Percentiles rank a stretch among this genome's conserved stretches.
These are phyloP conservation scores for Lasioglossum leucozonium DNA, from an alignment of 2,888 invertebrate species.

Conservation along the genomic window DNA sequence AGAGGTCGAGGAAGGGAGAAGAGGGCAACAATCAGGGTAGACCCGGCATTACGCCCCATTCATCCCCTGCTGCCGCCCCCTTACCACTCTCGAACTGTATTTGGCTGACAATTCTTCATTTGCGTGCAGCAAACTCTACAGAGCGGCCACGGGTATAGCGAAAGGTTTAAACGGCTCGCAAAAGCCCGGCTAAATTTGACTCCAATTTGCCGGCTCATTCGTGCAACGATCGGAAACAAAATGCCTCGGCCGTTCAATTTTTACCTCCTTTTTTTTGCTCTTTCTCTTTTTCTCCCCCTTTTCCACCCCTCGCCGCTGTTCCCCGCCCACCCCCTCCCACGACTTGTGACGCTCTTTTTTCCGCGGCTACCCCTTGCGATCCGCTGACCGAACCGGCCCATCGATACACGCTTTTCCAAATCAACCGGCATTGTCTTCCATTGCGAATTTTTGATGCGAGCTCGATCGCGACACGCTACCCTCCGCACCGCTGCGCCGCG, in stretches of 20 bases:
- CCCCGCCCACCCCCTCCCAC: too few relatives aligned
- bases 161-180: conserved; percentile 71
- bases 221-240: conserved; percentile 65
- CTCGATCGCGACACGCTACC: conserved; percentile 8
- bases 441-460: conserved; percentile 49
- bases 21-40: conserved; percentile 83
- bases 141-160: conserved; percentile 69
- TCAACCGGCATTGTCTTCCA: conserved; percentile 55
- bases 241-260: conserved; percentile 39
- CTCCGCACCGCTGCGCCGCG: not conserved
- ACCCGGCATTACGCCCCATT: conserved; percentile 84
- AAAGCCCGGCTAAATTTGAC: conserved; percentile 61
- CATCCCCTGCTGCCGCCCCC: conserved; percentile 76
- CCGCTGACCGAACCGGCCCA: conserved; percentile 51
- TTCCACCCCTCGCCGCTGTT: not conserved
- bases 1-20: conserved; percentile 75
- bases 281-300: not conserved
- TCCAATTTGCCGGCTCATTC: conserved; percentile 65
- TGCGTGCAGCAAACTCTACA: conserved; percentile 82
- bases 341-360: conserved; percentile 1
- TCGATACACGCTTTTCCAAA: conserved; percentile 52
- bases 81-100: conserved; percentile 76
- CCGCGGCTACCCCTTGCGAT: conserved; percentile 34
- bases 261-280: not conserved
- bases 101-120: conserved; percentile 84